phyloP scores from a whole-genome alignment of 1,140 invertebrate species.

The Solenopsis fugax region DNA sequence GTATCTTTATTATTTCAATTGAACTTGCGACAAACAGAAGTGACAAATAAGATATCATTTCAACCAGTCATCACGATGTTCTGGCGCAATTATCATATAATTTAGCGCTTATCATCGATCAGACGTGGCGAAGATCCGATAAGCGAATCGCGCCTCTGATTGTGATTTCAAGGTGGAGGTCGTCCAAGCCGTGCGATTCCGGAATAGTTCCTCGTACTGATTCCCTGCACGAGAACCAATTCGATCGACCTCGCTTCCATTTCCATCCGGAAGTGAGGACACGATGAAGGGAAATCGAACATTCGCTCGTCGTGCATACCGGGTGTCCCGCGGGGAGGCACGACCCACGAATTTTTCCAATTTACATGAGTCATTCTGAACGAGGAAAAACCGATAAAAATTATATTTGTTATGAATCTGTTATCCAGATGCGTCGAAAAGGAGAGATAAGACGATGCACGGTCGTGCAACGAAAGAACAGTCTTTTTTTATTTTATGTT shows the following conservation, averaged over 20 bases:
- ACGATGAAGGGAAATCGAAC: conserved; percentile 77
- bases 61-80: background rate
- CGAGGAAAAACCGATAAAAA: conserved; percentile 6
- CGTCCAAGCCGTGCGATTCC: conserved; percentile 60
- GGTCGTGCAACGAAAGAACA: background rate
- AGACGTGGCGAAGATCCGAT: conserved; percentile 34
- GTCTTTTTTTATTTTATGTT: background rate
- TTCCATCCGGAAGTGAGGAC: conserved; percentile 76
- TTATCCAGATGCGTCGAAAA: background rate
- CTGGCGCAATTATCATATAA: conserved; percentile 54
- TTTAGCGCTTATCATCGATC: conserved; percentile 66
- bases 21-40: conserved; percentile 24
- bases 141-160: conserved; percentile 13
- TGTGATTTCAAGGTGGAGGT: conserved; percentile 77
- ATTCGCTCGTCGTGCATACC: conserved; percentile 50
- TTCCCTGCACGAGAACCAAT: conserved; percentile 62
- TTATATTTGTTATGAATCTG: background rate
- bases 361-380: background rate
- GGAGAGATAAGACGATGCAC: background rate
- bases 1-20: conserved; percentile 20
- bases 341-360: background rate
- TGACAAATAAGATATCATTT: conserved; percentile 43
- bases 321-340: background rate
- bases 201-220: conserved; percentile 59
- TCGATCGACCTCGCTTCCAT: conserved; percentile 77